A percentile compares a stretch with the other conserved stretches of the same genome.
phyloP scores from a whole-genome alignment of 2,113 vertebrate species.

The Charadrius vociferus region DNA sequence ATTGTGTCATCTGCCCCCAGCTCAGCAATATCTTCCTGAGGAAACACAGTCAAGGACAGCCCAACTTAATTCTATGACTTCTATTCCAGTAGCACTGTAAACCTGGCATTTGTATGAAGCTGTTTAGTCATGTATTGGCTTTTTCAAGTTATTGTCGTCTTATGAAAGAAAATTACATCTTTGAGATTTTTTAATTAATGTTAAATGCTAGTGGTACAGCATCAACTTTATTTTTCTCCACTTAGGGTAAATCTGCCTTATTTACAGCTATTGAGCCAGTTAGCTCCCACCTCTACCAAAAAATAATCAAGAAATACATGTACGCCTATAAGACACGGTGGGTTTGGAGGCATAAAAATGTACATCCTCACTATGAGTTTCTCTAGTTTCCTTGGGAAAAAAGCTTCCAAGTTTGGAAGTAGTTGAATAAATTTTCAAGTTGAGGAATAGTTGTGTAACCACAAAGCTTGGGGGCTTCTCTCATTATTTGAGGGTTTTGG shows the following conservation, averaged over 20 bases:
- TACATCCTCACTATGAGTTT: background rate
- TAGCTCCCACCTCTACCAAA: background rate
- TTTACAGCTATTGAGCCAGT: background rate
- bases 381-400: background rate
- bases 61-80: background rate
- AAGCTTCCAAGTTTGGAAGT: background rate
- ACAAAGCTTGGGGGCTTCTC: background rate
- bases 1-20: background rate
- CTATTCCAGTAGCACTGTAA: background rate
- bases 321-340: background rate
- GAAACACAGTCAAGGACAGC: background rate
- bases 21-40: background rate
- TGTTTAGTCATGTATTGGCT: background rate
- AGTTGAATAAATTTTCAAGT: background rate
- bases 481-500: background rate
- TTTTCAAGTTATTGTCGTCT: background rate
- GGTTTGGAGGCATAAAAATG: background rate
- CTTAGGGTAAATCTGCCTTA: background rate
- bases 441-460: background rate
- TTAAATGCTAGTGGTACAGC: background rate
- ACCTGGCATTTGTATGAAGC: background rate
- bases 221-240: background rate
- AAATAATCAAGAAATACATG: background rate
- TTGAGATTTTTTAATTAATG: background rate
- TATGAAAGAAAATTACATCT: background rate